phyloP scores from a whole-genome alignment of 1,140 invertebrate genomes.

The Bombus fervidus region DNA sequence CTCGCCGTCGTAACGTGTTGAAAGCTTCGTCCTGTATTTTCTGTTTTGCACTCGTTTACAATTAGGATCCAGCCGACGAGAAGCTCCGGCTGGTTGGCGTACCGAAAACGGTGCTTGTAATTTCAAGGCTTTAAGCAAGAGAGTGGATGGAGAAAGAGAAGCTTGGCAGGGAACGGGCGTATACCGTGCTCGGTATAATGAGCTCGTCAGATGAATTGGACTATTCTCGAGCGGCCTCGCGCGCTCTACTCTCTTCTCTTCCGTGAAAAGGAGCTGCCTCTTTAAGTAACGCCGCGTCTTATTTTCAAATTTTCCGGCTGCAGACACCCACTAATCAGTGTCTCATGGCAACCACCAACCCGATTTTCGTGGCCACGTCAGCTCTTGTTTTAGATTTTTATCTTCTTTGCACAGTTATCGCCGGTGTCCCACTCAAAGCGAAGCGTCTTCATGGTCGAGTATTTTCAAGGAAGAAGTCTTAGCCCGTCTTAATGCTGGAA shows the following conservation, averaged over 20 bases:
- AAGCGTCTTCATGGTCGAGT: neutral
- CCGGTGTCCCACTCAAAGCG: neutral
- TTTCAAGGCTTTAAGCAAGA: slow-evolving; percentile 49
- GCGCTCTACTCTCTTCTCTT: neutral
- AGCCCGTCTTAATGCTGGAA: neutral
- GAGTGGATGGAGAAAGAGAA: neutral
- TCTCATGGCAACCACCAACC: neutral
- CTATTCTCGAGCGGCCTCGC: slow-evolving; percentile 15
- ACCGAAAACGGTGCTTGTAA: slow-evolving; percentile 46
- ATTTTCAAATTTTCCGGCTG: slow-evolving; percentile 34
- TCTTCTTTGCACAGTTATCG: neutral
- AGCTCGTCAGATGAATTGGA: slow-evolving; percentile 47
- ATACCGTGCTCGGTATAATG: slow-evolving; percentile 24
- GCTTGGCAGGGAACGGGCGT: too few relatives aligned
- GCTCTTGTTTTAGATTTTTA: neutral
- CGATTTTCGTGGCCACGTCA: neutral
- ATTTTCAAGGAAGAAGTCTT: neutral
- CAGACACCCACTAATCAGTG: neutral
- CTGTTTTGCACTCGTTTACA: slow-evolving; percentile 38
- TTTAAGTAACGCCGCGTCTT: neutral
- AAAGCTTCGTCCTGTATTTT: slow-evolving; percentile 35
- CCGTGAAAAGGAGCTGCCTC: slow-evolving; percentile 20
- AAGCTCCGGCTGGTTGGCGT: neutral
- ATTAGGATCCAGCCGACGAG: slow-evolving; percentile 6
- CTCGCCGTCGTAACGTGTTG: neutral